Percentiles rank a stretch among this genome's conserved stretches.
Evolutionary conservation across 2,888 invertebrate genomes (phyloP).

Genomic region (Phyto melanocephala): DNA sequence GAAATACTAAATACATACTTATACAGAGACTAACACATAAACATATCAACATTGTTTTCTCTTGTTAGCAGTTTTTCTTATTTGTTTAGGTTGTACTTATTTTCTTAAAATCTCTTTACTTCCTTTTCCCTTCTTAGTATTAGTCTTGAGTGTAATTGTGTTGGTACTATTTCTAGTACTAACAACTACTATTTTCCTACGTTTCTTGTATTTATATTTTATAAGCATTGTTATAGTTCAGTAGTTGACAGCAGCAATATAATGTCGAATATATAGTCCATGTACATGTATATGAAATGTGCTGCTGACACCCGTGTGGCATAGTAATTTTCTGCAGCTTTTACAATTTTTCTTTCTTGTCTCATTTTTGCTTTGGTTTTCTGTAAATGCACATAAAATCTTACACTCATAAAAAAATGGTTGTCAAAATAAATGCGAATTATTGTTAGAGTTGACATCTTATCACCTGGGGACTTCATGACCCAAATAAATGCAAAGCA

Average conservation of each 20-base stretch:
- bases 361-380: not conserved
- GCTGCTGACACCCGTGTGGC: conserved; percentile 52
- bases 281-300: conserved; percentile 46
- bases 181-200: not conserved
- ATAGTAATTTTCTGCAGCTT: conserved; percentile 57
- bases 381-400: not conserved
- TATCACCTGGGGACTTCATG: conserved; percentile 6
- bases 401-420: not conserved
- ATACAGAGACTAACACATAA: not conserved
- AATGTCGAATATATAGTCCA: conserved; percentile 45
- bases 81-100: not conserved
- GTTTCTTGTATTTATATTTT: conserved; percentile 33
- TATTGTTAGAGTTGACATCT: not conserved
- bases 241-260: conserved; percentile 56
- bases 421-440: conserved; percentile 7
- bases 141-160: not conserved
- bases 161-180: not conserved
- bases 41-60: not conserved
- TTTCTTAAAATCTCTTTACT: conserved; percentile 6
- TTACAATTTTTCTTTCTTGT: conserved; percentile 11
- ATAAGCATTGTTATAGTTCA: conserved; percentile 30
- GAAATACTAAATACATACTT: not conserved
- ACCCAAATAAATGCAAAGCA: not conserved
- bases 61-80: not conserved
- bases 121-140: conserved; percentile 3